Conservation (phyloP, 92 coral and sea anemone species). For the Phymanthus crucifer region DNA sequence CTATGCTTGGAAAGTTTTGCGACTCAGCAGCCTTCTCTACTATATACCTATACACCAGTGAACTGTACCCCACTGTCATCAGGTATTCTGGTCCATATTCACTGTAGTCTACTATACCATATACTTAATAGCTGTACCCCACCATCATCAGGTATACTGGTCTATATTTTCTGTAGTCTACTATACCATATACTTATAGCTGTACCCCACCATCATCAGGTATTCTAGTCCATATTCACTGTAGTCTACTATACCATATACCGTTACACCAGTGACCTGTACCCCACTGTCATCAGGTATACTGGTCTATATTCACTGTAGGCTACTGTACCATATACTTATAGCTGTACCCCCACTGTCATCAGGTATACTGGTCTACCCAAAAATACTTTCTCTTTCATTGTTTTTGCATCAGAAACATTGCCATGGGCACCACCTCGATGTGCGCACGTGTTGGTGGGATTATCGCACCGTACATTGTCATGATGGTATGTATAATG, state of each 20-base stretch:
- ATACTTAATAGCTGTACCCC: constrained; percentile 1
- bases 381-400: neutral
- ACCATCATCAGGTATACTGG: constrained; percentile 13
- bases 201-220: constrained; percentile 53
- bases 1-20: constrained; percentile 57
- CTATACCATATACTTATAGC: constrained; percentile 55
- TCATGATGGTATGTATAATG: constrained; percentile 62
- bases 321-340: neutral
- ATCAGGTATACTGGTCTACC: constrained; percentile 30
- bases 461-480: constrained; percentile 59
- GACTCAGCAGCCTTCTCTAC: constrained; percentile 63
- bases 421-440: constrained; percentile 42
- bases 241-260: neutral
- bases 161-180: neutral
- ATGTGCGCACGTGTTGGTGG: constrained; percentile 61
- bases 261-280: neutral
- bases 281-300: constrained; percentile 23
- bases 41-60: constrained; percentile 54
- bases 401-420: constrained; percentile 14
- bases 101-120: neutral
- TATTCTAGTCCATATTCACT: neutral
- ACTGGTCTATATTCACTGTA: neutral
- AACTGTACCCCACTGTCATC: constrained; percentile 48
- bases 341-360: constrained; percentile 40
- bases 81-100: constrained; percentile 20